These are phyloP conservation scores for Ataeniobius toweri DNA, from an alignment of 2,797 vertebrate genomes.

Conservation along the genomic window DNA sequence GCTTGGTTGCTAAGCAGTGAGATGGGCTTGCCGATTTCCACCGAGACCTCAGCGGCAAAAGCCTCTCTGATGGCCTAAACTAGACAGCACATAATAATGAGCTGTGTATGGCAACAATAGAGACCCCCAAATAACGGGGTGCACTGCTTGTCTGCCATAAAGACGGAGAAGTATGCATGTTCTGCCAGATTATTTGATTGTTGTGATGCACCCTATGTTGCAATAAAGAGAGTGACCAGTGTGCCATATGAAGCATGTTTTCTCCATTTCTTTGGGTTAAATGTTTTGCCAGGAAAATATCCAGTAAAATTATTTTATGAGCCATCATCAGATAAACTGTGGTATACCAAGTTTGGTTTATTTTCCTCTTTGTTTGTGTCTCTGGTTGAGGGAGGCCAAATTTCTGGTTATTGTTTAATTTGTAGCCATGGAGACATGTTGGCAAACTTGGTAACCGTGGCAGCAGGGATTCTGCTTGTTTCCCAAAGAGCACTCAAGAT, in stretches of 20 bases:
- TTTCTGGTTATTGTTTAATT: conserved; percentile 71
- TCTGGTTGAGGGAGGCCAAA: conserved; percentile 53
- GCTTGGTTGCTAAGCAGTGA: conserved; percentile 86
- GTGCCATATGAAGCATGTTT: conserved; percentile 58
- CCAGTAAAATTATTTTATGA: conserved; percentile 40
- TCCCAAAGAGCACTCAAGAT: conserved; percentile 69
- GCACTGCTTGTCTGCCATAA: conserved; percentile 60
- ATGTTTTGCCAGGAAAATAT: conserved; percentile 42
- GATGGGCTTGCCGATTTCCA: conserved; percentile 77
- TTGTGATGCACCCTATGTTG: conserved; percentile 55
- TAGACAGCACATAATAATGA: conserved; percentile 82
- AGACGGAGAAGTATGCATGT: conserved; percentile 70
- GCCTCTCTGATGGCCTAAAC: conserved; percentile 78
- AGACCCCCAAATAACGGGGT: conserved; percentile 68
- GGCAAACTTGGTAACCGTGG: conserved; percentile 79
- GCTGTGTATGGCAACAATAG: conserved; percentile 69
- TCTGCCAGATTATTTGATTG: conserved; percentile 71
- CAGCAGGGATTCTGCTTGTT: conserved; percentile 75
- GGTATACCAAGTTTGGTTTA: conserved; percentile 63
- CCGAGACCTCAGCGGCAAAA: conserved; percentile 70
- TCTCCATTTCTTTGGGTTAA: conserved; percentile 33
- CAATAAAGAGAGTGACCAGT: conserved; percentile 59
- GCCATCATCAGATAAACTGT: conserved; percentile 48
- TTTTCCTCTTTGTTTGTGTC: conserved; percentile 63
- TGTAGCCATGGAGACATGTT: conserved; percentile 82